Percentiles rank a stretch among this genome's conserved stretches.
These are phyloP conservation scores for Triplophysa bombifrons DNA, from an alignment of 2,797 vertebrate species.

Conservation along the genomic window DNA sequence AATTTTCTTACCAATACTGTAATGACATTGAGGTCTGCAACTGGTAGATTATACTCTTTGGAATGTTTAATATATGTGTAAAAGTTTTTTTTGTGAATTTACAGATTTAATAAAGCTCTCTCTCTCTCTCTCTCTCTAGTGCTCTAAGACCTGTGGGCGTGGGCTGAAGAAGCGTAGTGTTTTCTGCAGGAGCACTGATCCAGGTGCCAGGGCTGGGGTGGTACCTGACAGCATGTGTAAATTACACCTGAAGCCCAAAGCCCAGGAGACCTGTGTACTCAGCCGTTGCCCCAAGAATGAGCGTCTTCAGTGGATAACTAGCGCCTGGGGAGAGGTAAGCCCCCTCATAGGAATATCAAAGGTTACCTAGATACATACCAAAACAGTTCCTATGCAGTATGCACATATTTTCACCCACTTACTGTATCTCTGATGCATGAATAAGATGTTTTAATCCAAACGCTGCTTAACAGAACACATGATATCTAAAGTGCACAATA, in stretches of 20 bases:
- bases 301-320: slow-evolving; percentile 87
- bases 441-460: not conserved
- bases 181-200: slow-evolving; percentile 81
- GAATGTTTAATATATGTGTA: not conserved
- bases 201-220: slow-evolving; percentile 69
- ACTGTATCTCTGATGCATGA: slow-evolving; percentile 3
- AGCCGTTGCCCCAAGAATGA: slow-evolving; percentile 91
- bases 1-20: too few relatives aligned
- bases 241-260: slow-evolving; percentile 78
- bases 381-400: not conserved
- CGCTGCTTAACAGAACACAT: not conserved
- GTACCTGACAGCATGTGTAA: slow-evolving; percentile 85
- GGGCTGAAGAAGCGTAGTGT: slow-evolving; percentile 87
- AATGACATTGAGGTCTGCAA: too few relatives aligned
- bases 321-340: slow-evolving; percentile 90
- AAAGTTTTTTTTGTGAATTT: not conserved
- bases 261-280: slow-evolving; percentile 88
- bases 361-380: not conserved
- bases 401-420: not conserved
- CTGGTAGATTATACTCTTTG: not conserved
- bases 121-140: slow-evolving; percentile 70
- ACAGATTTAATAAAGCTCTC: not conserved
- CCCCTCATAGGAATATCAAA: slow-evolving; percentile 21
- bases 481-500: not conserved
- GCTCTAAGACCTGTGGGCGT: slow-evolving; percentile 94